Percentiles rank a stretch among this genome's conserved stretches.
These are phyloP conservation scores for Amphiprion clarkii DNA, from an alignment of 2,797 vertebrate genomes.

Conservation along the genomic window DNA sequence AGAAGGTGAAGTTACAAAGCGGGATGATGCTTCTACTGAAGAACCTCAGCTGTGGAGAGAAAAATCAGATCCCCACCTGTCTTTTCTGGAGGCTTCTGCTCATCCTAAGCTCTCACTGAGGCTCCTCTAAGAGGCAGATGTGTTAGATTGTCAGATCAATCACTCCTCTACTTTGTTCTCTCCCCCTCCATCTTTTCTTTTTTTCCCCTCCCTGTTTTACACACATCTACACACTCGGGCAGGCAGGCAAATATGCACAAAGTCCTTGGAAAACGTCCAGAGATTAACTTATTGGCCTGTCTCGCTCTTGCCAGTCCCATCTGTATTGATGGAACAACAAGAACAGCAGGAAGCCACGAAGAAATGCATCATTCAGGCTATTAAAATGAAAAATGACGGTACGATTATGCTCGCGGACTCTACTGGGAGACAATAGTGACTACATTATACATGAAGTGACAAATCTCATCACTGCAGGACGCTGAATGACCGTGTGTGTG, in stretches of 20 bases:
- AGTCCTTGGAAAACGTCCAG: slow-evolving; percentile 45
- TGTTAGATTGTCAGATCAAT: slow-evolving; percentile 64
- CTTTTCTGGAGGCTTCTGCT: slow-evolving; percentile 41
- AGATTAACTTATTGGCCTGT: slow-evolving; percentile 17
- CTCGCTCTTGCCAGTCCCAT: slow-evolving; percentile 12
- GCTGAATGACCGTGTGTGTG: slow-evolving; percentile 24
- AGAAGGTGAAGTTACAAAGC: slow-evolving; percentile 22
- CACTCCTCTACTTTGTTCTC: slow-evolving; percentile 37
- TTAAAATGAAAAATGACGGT: slow-evolving; percentile 63
- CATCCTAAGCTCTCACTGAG: slow-evolving; percentile 53
- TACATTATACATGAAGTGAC: slow-evolving; percentile 57
- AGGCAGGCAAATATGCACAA: slow-evolving; percentile 4
- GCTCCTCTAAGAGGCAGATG: slow-evolving; percentile 47
- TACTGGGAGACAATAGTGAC: slow-evolving; percentile 45
- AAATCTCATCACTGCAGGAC: slow-evolving; percentile 55
- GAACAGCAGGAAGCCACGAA: slow-evolving; percentile 35
- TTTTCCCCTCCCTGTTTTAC: slow-evolving; percentile 5
- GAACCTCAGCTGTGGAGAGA: slow-evolving; percentile 15
- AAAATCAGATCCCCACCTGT: slow-evolving; percentile 23
- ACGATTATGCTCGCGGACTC: slow-evolving; percentile 59
- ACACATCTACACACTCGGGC: slow-evolving; percentile 15
- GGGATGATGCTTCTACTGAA: background rate
- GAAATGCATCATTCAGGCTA: slow-evolving; percentile 56
- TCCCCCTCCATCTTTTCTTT: background rate
- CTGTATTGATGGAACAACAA: slow-evolving; percentile 49